Evolutionary conservation across 1,140 invertebrate species (phyloP).

Genomic region (Holotrichia oblita): DNA sequence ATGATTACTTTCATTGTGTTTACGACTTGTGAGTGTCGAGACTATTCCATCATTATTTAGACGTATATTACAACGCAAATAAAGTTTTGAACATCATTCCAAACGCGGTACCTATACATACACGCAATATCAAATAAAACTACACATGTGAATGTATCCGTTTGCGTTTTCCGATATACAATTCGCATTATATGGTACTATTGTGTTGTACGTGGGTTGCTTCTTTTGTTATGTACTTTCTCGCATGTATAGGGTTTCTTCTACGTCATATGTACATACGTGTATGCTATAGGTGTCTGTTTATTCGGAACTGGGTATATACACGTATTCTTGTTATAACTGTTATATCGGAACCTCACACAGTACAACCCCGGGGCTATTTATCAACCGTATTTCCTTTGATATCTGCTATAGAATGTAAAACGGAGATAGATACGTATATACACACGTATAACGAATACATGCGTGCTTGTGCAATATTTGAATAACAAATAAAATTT

Average conservation of each 20-base stretch:
- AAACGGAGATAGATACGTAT: neutral
- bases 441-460: slow-evolving; percentile 16
- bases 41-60: neutral
- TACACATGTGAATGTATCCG: neutral
- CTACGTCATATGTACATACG: too few relatives aligned
- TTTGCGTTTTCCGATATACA: neutral
- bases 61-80: neutral
- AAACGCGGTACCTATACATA: neutral
- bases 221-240: neutral
- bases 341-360: neutral
- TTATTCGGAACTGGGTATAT: neutral
- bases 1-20: neutral
- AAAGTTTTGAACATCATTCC: neutral
- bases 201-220: neutral
- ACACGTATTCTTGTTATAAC: slow-evolving; percentile 7
- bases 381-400: slow-evolving; percentile 2
- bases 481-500: slow-evolving; percentile 37
- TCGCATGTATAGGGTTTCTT: too few relatives aligned
- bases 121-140: too few relatives aligned
- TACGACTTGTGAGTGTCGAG: neutral
- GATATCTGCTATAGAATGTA: slow-evolving; percentile 7
- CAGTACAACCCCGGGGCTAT: neutral
- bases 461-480: slow-evolving; percentile 9
- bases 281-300: neutral
- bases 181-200: neutral